Conservation (phyloP, 2,113 vertebrate species). For the Anguilla japonica region DNA sequence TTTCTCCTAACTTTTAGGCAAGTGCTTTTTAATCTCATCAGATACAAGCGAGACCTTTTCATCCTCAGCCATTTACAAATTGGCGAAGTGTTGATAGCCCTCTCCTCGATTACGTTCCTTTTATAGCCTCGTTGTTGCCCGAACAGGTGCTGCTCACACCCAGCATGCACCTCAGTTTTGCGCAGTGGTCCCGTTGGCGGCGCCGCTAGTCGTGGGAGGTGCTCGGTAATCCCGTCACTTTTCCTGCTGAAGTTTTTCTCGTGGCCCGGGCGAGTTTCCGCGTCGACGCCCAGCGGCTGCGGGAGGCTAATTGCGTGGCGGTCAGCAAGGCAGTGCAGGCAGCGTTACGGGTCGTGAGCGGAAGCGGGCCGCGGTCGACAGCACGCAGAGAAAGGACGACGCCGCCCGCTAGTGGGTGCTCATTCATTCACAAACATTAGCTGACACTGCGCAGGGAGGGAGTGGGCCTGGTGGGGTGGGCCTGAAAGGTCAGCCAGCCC, state of each 20-base stretch:
- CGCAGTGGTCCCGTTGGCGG: neutral
- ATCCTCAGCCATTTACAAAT: neutral
- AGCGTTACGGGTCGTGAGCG: neutral
- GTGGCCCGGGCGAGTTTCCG: neutral
- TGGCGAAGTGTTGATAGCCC: neutral
- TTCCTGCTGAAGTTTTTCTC: neutral
- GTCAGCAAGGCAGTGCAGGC: neutral
- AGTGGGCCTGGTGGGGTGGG: neutral
- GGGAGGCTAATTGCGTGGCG: neutral
- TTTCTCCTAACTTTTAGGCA: neutral
- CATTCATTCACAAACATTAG: constrained; percentile 1
- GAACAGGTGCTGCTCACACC: too few relatives aligned
- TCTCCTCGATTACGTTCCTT: neutral
- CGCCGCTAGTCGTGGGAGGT: neutral
- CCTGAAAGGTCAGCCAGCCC: neutral
- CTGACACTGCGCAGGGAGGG: neutral
- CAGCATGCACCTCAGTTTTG: neutral
- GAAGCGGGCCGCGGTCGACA: neutral
- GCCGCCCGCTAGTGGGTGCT: neutral
- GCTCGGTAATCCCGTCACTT: neutral
- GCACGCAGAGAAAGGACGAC: neutral
- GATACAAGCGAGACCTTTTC: neutral
- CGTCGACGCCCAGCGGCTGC: neutral
- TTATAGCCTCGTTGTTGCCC: neutral
- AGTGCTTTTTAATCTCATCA: neutral